Conservation (phyloP, 1,140 invertebrate species). For the Anoplolepis gracilipes region DNA sequence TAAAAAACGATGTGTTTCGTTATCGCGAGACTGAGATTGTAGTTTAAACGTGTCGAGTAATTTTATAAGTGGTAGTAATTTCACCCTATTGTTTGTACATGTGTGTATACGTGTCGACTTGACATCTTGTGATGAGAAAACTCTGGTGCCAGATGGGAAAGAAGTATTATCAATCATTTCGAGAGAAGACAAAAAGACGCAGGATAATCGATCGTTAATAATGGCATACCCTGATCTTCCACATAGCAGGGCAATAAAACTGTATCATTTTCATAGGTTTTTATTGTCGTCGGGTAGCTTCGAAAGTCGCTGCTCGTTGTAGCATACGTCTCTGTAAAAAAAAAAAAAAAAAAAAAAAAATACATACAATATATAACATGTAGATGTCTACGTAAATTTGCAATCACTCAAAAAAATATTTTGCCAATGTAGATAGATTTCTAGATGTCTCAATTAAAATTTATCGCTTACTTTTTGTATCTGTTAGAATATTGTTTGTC, state of each 20-base stretch:
- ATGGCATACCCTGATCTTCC: constrained; percentile 85
- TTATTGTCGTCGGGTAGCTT: constrained; percentile 88
- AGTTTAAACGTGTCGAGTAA: background rate
- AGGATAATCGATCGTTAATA: constrained; percentile 16
- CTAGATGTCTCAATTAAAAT: too few species aligned
- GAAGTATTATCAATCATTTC: constrained; percentile 16
- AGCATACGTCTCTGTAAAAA: constrained; percentile 45
- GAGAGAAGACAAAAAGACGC: background rate
- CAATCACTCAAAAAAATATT: too few species aligned
- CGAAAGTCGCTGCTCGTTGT: constrained; percentile 37
- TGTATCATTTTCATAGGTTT: constrained; percentile 90
- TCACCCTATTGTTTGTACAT: too few species aligned
- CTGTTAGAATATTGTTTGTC: too few species aligned
- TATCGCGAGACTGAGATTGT: constrained; percentile 15
- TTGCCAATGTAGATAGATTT: too few species aligned
- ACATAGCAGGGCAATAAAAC: constrained; percentile 91
- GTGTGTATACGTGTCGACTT: background rate
- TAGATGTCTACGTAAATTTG: background rate
- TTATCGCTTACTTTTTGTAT: too few species aligned
- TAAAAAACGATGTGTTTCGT: background rate
- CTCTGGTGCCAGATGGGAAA: background rate
- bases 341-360: too few species aligned
- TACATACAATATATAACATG: background rate
- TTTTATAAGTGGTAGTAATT: constrained; percentile 20
- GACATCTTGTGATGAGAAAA: constrained; percentile 1